Conservation (phyloP, 2,888 invertebrate genomes). For the Hirtodrosophila trivittata region DNA sequence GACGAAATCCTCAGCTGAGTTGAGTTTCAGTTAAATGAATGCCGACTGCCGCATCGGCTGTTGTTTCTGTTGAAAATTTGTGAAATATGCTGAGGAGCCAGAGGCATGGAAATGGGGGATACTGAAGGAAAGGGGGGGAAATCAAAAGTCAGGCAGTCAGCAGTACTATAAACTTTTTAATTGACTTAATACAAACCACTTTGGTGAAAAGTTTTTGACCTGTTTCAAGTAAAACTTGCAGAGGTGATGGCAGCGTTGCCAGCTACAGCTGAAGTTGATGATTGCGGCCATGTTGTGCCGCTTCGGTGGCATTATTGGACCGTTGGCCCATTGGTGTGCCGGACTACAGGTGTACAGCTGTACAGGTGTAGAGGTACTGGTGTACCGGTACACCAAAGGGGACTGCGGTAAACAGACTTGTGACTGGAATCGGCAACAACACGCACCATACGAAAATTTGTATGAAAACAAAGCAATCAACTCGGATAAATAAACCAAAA, state of each 20-base stretch:
- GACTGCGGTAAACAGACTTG: constrained; percentile 57
- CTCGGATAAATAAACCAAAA: constrained; percentile 78
- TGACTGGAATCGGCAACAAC: constrained; percentile 65
- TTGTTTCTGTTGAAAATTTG: constrained; percentile 58
- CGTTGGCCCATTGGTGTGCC: constrained; percentile 4
- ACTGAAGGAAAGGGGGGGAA: constrained; percentile 23
- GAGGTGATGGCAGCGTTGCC: constrained; percentile 16
- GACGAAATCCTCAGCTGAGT: constrained; percentile 15
- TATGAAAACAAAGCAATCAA: constrained; percentile 78
- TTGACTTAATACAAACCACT: constrained; percentile 79
- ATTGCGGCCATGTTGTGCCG: constrained; percentile 70
- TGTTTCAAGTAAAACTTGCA: constrained; percentile 71
- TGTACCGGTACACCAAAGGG: constrained; percentile 12
- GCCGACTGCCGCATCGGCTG: constrained; percentile 33
- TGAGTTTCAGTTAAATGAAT: constrained; percentile 58
- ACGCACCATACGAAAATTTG: constrained; percentile 55
- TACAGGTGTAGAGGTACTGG: too few species aligned
- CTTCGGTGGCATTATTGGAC: constrained; percentile 24
- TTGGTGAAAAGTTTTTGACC: constrained; percentile 77
- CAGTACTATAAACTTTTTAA: constrained; percentile 77
- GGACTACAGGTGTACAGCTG: constrained; percentile 1
- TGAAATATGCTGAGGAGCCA: constrained; percentile 65
- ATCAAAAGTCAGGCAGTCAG: constrained; percentile 77
- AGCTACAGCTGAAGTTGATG: constrained; percentile 61
- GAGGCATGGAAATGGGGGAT: constrained; percentile 12